A percentile compares a stretch with the other conserved stretches of the same genome.
These are phyloP conservation scores for Gasteruption jaculator DNA, from an alignment of 2,888 invertebrate species.

Conservation along the genomic window DNA sequence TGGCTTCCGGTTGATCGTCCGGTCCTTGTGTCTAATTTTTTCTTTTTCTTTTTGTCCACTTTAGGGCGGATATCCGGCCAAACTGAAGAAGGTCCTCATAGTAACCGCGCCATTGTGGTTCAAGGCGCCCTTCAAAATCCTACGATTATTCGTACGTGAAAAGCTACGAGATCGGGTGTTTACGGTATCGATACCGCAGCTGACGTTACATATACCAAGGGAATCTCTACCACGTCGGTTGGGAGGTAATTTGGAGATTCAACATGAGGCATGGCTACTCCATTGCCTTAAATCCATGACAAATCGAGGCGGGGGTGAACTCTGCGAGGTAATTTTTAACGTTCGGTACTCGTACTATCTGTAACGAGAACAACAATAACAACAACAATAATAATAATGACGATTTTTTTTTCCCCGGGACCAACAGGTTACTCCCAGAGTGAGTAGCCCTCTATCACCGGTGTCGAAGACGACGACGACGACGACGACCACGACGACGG, in stretches of 20 bases:
- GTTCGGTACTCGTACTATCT: not conserved
- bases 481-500: too few relatives aligned
- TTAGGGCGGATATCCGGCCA: slow-evolving; percentile 95
- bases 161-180: slow-evolving; percentile 93
- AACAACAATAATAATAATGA: not conserved
- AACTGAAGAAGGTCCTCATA: slow-evolving; percentile 93
- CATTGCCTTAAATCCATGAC: slow-evolving; percentile 79
- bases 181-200: slow-evolving; percentile 87
- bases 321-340: slow-evolving; percentile 47
- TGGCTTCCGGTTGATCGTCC: too few relatives aligned
- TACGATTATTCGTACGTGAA: slow-evolving; percentile 90
- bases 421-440: slow-evolving; percentile 41
- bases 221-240: slow-evolving; percentile 84
- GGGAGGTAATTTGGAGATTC: slow-evolving; percentile 80
- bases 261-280: slow-evolving; percentile 87
- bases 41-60: slow-evolving; percentile 38
- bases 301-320: slow-evolving; percentile 63
- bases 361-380: slow-evolving; percentile 2
- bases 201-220: slow-evolving; percentile 84
- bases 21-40: not conserved
- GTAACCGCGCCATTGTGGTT: slow-evolving; percentile 98
- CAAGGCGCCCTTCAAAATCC: slow-evolving; percentile 94
- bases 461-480: slow-evolving; percentile 30
- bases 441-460: slow-evolving; percentile 45
- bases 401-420: not conserved